phyloP scores from a whole-genome alignment of 1,140 invertebrate genomes.

The Lepidurus apus region DNA sequence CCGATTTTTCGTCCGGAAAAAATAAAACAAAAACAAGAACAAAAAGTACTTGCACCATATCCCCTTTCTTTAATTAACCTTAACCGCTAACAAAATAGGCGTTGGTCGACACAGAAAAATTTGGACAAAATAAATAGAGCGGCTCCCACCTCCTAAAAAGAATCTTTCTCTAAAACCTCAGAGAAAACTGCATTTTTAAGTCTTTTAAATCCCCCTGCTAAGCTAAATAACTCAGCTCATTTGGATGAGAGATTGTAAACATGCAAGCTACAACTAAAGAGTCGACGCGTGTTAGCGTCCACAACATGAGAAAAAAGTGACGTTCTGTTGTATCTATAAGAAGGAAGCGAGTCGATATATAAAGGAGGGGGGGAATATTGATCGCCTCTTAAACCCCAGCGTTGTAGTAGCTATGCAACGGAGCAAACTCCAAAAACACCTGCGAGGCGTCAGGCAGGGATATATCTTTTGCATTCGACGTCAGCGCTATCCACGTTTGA shows the following conservation, averaged over 20 bases:
- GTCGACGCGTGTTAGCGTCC: neutral
- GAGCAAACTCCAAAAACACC: neutral
- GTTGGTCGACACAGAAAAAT: neutral
- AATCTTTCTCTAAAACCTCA: neutral
- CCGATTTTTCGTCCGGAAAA: neutral
- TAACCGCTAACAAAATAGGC: too few relatives aligned
- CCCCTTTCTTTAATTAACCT: too few relatives aligned
- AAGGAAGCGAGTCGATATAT: neutral
- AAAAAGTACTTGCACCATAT: neutral
- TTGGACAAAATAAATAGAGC: neutral
- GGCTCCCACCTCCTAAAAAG: neutral
- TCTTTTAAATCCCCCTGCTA: neutral
- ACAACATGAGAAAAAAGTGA: too few relatives aligned
- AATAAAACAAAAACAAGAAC: neutral
- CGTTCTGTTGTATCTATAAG: neutral
- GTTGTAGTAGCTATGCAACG: slow-evolving; percentile 7
- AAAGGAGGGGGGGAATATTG: neutral
- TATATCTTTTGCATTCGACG: neutral
- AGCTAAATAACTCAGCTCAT: neutral
- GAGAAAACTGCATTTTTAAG: neutral
- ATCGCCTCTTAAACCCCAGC: slow-evolving; percentile 5
- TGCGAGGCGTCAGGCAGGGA: neutral
- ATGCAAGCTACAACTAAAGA: neutral
- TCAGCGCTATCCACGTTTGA: neutral
- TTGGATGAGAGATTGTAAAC: neutral